Evolutionary conservation across 2,113 vertebrate species (phyloP).

Genomic region (Tetraodon nigroviridis): DNA sequence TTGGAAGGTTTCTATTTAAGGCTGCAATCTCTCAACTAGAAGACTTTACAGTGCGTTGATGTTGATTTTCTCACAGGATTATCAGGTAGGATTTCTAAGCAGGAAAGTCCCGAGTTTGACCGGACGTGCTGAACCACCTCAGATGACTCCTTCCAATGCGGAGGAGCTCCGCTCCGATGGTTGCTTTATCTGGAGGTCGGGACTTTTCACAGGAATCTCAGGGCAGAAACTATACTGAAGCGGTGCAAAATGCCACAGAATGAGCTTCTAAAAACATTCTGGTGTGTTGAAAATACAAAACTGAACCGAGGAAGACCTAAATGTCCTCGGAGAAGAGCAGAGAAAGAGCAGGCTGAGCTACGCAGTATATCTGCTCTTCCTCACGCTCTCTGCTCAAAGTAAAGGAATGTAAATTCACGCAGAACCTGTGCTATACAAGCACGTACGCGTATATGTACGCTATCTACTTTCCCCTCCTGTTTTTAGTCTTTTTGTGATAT

Average conservation of each 20-base stretch:
- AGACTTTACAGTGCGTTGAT: not conserved
- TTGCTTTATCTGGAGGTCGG: no score
- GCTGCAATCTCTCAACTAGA: slow-evolving; percentile 21
- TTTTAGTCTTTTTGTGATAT: no score
- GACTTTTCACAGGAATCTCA: no score
- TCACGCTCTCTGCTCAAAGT: slow-evolving; percentile 8
- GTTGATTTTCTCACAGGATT: slow-evolving; percentile 11
- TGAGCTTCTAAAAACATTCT: no score
- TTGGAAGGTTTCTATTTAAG: slow-evolving; percentile 33
- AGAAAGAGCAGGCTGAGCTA: not conserved
- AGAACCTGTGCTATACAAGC: not conserved
- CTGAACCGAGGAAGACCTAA: not conserved
- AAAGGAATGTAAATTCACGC: not conserved
- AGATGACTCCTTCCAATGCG: no score
- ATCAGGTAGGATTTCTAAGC: not conserved
- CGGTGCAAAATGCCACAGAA: no score
- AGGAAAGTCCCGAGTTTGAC: not conserved
- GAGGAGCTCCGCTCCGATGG: no score
- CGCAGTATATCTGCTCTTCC: not conserved
- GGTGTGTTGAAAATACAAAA: no score
- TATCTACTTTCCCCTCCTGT: not conserved
- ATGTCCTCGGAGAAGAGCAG: slow-evolving; percentile 4
- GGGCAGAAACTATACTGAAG: no score
- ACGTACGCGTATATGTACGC: not conserved
- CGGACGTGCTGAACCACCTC: no score